Evolutionary conservation across 2,797 vertebrate genomes (phyloP), one percentile per base, ranked within the genome.

Genomic region (Ciconia nigra): DNA sequence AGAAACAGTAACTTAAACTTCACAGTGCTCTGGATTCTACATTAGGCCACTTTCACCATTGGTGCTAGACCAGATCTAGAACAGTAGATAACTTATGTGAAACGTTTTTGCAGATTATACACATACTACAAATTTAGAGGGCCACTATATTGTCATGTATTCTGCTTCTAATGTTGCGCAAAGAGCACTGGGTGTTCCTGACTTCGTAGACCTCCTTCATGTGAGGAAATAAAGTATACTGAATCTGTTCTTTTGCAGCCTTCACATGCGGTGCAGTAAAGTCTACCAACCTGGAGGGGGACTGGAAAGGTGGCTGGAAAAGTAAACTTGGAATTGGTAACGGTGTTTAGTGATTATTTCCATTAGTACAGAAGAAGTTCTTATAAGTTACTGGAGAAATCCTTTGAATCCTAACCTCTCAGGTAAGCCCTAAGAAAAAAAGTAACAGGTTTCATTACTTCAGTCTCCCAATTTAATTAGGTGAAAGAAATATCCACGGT

Each of bases 61-160:
- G 55, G 15, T 41, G 31, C 26, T 78, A 81, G 31, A 26, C 1
- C 5, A 39, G 15, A 5, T 59, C 25, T 59, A 39, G 47, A 57
- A n/a, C 19, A 71, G 19, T 13, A 59, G 22, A 18, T 41, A 49
- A 39, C 2, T 41, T 20, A 42, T 0, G 2, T 31, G 26, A 59
- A 83, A 57, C 0, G 4, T 26, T 63, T 78, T 35, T 87, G 18
- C 7, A 69, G 33, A 25, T 35, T 88, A 12, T 39, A 33, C 15
- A 35, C 2, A 1, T 20, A 35, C 28, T 37, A 41, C 11, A 78
- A 5, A 63, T 55, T 33, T 41, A 90, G 47, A 59, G 13, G 10
- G 7, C 4, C 4, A 7, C 13, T 41, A 2, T 59, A 14, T 18
- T 54, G 11, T 58, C 35, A 10, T 1, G 0, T 47, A 5, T 52